These are phyloP conservation scores for Romanogobio albipinnatus DNA, from an alignment of 2,113 vertebrate genomes.

Conservation along the genomic window DNA sequence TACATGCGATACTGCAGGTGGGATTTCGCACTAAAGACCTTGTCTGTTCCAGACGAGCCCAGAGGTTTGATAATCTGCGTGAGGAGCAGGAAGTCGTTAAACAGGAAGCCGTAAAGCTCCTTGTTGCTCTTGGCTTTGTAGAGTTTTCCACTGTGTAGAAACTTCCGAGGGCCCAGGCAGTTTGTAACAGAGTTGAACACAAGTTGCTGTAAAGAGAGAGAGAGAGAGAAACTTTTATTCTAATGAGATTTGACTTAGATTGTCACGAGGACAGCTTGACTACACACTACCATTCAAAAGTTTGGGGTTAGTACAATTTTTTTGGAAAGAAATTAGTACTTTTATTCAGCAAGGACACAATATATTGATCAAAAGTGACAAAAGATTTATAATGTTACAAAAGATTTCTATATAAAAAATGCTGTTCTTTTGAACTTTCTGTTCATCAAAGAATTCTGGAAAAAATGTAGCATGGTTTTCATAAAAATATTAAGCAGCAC, in stretches of 20 bases:
- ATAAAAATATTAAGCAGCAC: too few species aligned
- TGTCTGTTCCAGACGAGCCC: constrained; percentile 89
- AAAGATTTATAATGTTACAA: too few species aligned
- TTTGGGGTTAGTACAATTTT: too few species aligned
- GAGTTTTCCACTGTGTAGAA: constrained; percentile 97
- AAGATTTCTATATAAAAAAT: too few species aligned
- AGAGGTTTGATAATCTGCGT: constrained; percentile 95
- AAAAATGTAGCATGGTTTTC: too few species aligned
- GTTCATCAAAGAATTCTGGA: too few species aligned
- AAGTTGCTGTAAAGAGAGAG: constrained; percentile 84
- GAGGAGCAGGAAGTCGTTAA: constrained; percentile 98
- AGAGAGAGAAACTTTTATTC: background rate
- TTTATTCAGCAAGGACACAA: too few species aligned
- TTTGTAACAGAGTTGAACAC: constrained; percentile 99
- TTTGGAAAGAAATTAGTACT: too few species aligned
- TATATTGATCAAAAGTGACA: too few species aligned
- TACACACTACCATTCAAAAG: background rate
- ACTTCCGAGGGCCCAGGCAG: constrained; percentile 97
- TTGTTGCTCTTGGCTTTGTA: constrained; percentile 99
- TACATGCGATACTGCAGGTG: constrained; percentile 99
- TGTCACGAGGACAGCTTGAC: too few species aligned
- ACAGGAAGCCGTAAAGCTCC: constrained; percentile 96
- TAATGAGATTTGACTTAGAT: background rate
- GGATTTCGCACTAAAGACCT: constrained; percentile 97
- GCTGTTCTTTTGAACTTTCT: too few species aligned